These are phyloP conservation scores for Avahi laniger DNA, from an alignment of 2,797 vertebrate species.

Conservation along the genomic window DNA sequence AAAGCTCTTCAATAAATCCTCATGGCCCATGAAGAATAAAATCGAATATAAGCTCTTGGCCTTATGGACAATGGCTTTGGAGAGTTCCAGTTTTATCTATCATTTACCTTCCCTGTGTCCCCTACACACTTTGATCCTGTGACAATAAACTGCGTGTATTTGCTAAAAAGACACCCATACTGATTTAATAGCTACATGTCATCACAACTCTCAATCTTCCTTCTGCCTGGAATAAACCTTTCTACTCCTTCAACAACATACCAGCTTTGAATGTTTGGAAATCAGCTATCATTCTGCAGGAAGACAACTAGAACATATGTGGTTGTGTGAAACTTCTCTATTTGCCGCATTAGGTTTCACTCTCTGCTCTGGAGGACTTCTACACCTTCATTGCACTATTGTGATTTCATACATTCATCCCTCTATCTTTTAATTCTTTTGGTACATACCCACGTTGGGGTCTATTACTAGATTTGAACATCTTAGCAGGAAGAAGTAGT, in stretches of 20 bases:
- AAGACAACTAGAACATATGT: not conserved
- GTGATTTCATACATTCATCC: not conserved
- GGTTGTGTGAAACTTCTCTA: not conserved
- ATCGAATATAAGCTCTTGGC: not conserved
- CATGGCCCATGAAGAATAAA: no score
- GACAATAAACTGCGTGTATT: accelerated
- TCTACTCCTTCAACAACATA: not conserved
- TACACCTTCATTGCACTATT: not conserved
- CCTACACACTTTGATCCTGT: not conserved
- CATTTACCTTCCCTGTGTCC: not conserved
- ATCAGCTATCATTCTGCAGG: not conserved
- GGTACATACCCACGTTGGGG: not conserved
- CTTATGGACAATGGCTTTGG: not conserved
- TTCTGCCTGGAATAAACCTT: not conserved
- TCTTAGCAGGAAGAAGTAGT: not conserved
- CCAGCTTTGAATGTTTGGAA: not conserved
- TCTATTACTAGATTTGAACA: not conserved
- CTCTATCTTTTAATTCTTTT: not conserved
- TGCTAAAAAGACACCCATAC: not conserved
- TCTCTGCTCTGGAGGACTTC: not conserved
- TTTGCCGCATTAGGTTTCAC: not conserved
- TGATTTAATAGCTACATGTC: not conserved
- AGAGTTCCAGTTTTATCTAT: not conserved
- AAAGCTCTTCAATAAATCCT: not conserved
- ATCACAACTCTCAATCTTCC: not conserved